phyloP scores from a whole-genome alignment of 2,797 vertebrate genomes.

The Eulemur coronatus region DNA sequence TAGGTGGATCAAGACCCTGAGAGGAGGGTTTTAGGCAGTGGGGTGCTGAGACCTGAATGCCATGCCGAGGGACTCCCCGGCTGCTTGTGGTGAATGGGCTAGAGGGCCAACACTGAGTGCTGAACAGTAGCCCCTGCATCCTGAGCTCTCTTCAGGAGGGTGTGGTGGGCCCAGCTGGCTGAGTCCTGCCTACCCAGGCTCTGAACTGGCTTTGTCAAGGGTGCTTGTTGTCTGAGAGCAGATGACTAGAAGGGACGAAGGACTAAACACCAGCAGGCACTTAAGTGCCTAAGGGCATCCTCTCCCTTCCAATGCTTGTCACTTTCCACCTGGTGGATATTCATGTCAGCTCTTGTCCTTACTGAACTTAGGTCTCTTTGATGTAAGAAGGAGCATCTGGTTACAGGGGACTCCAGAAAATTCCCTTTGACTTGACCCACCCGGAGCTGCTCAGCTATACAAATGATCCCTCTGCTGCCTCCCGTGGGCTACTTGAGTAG shows the following conservation, averaged over 20 bases:
- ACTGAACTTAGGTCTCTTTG: background rate
- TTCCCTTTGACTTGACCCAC: background rate
- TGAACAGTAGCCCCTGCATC: background rate
- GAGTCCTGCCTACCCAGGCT: background rate
- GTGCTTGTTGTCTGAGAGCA: background rate
- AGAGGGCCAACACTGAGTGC: fast-evolving
- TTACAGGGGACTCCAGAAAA: background rate
- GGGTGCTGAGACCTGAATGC: background rate
- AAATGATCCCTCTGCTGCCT: background rate
- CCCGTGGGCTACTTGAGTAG: background rate
- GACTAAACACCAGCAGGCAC: too few species aligned
- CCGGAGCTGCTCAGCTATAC: background rate
- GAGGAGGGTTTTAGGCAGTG: background rate
- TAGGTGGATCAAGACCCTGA: background rate
- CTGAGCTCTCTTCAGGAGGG: background rate
- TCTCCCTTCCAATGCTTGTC: background rate
- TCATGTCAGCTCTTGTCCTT: background rate
- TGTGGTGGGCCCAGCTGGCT: background rate
- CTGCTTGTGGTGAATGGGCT: background rate
- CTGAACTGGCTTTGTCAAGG: background rate
- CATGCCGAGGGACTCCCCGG: too few species aligned
- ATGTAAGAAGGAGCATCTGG: background rate
- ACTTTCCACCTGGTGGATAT: background rate
- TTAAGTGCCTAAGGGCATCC: background rate
- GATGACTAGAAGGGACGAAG: background rate